A percentile compares a stretch with the other conserved stretches of the same genome.
phyloP scores from a whole-genome alignment of 2,797 vertebrate genomes.

The Microhierax caerulescens region DNA sequence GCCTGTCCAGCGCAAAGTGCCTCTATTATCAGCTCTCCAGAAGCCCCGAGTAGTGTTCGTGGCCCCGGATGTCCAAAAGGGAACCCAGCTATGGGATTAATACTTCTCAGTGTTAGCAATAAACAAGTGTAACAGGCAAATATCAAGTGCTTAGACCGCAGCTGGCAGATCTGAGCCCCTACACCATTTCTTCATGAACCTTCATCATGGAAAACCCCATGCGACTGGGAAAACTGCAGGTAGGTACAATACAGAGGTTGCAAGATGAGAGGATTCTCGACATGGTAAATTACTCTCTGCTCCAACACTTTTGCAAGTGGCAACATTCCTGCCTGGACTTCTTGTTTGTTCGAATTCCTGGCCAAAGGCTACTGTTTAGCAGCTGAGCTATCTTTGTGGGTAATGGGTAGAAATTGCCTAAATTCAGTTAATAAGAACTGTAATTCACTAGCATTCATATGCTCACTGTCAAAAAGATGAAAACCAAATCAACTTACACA shows the following conservation, averaged over 20 bases:
- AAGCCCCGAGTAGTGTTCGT: not conserved
- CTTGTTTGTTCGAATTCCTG: not conserved
- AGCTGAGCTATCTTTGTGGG: not conserved
- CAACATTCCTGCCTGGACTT: not conserved
- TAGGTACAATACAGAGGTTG: rapidly evolving
- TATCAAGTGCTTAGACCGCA: not conserved
- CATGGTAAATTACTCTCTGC: not conserved
- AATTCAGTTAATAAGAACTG: not conserved
- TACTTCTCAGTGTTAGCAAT: not conserved
- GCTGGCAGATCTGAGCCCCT: not conserved
- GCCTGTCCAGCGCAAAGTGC: not conserved
- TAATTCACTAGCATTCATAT: not conserved
- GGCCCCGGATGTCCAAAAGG: not conserved
- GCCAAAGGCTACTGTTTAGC: not conserved
- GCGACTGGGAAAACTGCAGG: not conserved
- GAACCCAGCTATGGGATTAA: not conserved
- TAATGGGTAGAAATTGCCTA: not conserved
- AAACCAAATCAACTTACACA: not conserved
- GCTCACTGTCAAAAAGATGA: not conserved
- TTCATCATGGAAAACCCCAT: not conserved
- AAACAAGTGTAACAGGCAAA: not conserved
- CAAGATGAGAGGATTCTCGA: not conserved
- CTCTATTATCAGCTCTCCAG: not conserved
- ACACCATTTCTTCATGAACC: not conserved
- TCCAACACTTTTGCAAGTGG: not conserved